Percentiles rank a stretch among this genome's conserved stretches.
Evolutionary conservation across 2,113 vertebrate species (phyloP).

Genomic region (Melanostigma gelatinosum): DNA sequence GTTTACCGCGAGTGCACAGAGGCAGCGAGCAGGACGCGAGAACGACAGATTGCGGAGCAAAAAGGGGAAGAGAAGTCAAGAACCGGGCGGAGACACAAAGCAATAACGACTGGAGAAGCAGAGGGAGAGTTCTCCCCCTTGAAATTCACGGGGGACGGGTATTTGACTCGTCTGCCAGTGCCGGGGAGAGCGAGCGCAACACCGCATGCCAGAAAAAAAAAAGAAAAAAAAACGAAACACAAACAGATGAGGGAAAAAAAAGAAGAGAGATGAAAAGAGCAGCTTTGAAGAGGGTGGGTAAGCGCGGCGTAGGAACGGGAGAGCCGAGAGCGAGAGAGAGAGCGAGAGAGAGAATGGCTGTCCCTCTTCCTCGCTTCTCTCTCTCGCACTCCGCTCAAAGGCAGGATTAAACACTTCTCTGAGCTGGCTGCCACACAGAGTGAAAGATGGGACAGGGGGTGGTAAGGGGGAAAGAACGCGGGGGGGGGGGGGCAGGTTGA

Average conservation of each 20-base stretch:
- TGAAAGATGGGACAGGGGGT: conserved; percentile 66
- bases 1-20: conserved; percentile 33
- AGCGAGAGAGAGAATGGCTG: conserved; percentile 72
- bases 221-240: conserved; percentile 61
- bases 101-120: conserved; percentile 54
- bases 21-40: conserved; percentile 36
- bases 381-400: conserved; percentile 73
- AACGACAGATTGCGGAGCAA: conserved; percentile 43
- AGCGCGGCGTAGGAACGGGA: conserved; percentile 68
- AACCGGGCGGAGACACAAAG: conserved; percentile 60
- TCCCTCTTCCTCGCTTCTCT: conserved; percentile 69
- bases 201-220: conserved; percentile 60
- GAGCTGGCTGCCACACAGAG: conserved; percentile 79
- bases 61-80: conserved; percentile 62
- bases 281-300: conserved; percentile 79
- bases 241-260: conserved; percentile 78
- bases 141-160: conserved; percentile 67
- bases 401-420: conserved; percentile 80
- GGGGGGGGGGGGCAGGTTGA: conserved; percentile 40
- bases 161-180: conserved; percentile 72
- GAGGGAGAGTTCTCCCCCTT: conserved; percentile 37
- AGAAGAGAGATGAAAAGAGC: conserved; percentile 77
- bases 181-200: conserved; percentile 62
- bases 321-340: conserved; percentile 65
- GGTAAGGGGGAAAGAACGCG: conserved; percentile 4